Evolutionary conservation across 2,888 invertebrate genomes (phyloP).

Genomic region (Amphiduros pacificus): DNA sequence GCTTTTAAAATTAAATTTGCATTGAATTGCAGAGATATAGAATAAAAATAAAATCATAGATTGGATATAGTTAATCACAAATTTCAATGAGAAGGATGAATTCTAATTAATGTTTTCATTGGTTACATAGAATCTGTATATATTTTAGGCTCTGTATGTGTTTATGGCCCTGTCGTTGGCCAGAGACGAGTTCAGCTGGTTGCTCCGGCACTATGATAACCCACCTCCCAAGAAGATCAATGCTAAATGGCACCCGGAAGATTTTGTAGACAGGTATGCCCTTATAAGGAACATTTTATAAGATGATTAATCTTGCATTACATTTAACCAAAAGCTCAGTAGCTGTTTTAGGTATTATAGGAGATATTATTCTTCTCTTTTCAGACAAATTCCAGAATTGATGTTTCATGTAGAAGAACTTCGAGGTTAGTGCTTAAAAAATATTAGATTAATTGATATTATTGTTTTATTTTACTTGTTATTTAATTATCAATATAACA

Average conservation of each 20-base stretch:
- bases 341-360: no score
- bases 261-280: conserved; percentile 72
- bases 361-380: no score
- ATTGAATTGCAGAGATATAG: no score
- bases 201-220: conserved; percentile 93
- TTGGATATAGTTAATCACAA: no score
- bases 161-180: conserved; percentile 95
- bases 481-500: neutral
- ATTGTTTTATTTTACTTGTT: neutral
- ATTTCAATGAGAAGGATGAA: no score
- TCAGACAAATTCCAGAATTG: conserved; percentile 89
- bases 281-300: neutral
- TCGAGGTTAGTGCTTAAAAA: conserved; percentile 63
- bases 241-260: conserved; percentile 52
- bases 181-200: conserved; percentile 94
- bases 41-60: no score
- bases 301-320: neutral
- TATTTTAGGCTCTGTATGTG: conserved; percentile 88
- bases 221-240: conserved; percentile 70
- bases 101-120: no score
- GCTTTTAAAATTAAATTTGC: no score
- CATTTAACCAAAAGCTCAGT: no score
- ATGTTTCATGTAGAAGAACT: conserved; percentile 98
- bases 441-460: neutral
- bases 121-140: no score